A percentile compares a stretch with the other conserved stretches of the same genome.
Conservation (phyloP, 2,113 vertebrate genomes). For the Amia ocellicauda region DNA sequence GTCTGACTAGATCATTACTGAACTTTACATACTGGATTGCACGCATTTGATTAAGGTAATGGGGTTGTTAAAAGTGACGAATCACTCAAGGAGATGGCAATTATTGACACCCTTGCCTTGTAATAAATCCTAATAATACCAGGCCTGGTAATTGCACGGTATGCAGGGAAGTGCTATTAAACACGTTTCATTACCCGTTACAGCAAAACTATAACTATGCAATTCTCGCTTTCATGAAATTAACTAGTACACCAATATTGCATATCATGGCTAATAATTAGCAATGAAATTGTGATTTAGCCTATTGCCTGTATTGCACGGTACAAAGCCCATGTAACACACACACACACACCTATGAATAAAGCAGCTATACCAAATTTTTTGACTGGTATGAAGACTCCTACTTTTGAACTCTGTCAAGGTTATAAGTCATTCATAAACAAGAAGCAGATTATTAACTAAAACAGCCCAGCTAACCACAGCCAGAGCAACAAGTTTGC, state of each 20-base stretch:
- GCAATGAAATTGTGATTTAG: slow-evolving; percentile 7
- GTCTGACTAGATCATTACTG: not conserved
- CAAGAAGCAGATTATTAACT: slow-evolving; percentile 34
- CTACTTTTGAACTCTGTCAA: not conserved
- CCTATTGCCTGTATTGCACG: slow-evolving; percentile 9
- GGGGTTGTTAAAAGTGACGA: not conserved
- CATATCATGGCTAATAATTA: slow-evolving; percentile 23
- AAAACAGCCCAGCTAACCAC: slow-evolving; percentile 16
- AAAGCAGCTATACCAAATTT: not conserved
- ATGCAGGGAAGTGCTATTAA: not conserved
- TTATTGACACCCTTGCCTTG: not conserved
- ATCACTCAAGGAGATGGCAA: not conserved
- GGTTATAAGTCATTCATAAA: slow-evolving; percentile 1
- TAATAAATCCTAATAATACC: not conserved
- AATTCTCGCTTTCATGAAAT: no score
- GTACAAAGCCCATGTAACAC: slow-evolving; percentile 29
- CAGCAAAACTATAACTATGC: slow-evolving; percentile 22
- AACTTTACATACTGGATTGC: not conserved
- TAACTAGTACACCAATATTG: no score
- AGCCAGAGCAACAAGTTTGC: slow-evolving; percentile 50
- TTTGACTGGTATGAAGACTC: slow-evolving; percentile 1
- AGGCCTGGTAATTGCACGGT: not conserved
- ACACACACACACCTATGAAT: not conserved
- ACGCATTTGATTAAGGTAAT: not conserved
- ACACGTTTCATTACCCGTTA: not conserved